Base-by-base conservation (phyloP, 2,888 invertebrate species). In the Polymixis lichenea region DNA sequence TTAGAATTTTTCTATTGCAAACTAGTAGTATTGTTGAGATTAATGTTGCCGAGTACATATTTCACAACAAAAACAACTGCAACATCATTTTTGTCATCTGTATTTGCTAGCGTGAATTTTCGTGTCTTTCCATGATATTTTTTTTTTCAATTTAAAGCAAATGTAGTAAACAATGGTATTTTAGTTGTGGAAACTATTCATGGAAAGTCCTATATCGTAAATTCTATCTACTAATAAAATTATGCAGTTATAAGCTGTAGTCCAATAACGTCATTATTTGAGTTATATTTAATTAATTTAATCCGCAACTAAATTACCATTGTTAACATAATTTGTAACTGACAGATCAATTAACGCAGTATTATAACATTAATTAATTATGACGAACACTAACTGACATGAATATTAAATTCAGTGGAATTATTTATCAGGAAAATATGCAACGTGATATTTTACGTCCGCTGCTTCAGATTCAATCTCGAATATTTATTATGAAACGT, bases 401-500 rank as follows among this genome's bases (percentile, higher is more conserved):
- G 49, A 75, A 75, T 61, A 72, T 73, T 53, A 49, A 55, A 56
- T 51, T 28, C 60, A n/a, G 38, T 71, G 28, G 28, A 71, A 71
- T 73, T 56, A 67, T 64, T 58, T 46, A 67, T 56, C 75, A 56
- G 55, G 61, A 68, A 55, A 79, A 79, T 28, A 67, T 68, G 51
- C 62, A 65, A 28, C 15, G 38, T 28, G 6, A 71, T 64, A 79
- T 73, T 75, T 75, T 64, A 78, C 62, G 32, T 68, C 32, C 22
- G 8, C 32, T 15, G 55, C 77, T 75, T 55, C 75, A 56, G 51
- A 70, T 79, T 67, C 32, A 82, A 83, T 75, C 72, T 72, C n/a
- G 55, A 7, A 69, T 72, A 83, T 83, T 83, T 79, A 83, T 83
- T 79, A 68, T 68, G 53, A 68, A 61, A 72, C 19, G 51, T 25